Base-by-base conservation (phyloP, 2,797 vertebrate genomes). In the Capromys pilorides region DNA sequence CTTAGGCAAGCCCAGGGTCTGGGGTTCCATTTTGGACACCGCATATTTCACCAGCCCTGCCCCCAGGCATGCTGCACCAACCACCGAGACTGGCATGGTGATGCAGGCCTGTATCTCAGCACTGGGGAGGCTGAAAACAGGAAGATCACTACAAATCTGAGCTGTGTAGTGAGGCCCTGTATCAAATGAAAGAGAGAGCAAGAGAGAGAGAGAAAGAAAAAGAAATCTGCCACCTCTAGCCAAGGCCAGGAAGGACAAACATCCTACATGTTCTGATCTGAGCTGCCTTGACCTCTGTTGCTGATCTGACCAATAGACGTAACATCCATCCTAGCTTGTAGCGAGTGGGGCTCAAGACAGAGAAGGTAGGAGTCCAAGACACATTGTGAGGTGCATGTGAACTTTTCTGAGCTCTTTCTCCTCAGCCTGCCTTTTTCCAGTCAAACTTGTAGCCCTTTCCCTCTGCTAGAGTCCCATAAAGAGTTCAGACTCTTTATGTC, bases 311-410 rank as follows among this genome's bases (percentile, higher is more conserved):
- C 1, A 4, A 6, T 51, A 13, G 33, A 1, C 3, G 28, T 0
- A 0, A 22, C 77, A 4, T 13, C 33, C 36, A 49, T 71, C 22
- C 41, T 0, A 6, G 7, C 41, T 41, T 31, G 24, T 3, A 0
- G n/a, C 2, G 13, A 13, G 54, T 13, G 14, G 62, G n/a, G 5
- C 33, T 6, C 39, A 28, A 24, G 18, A 31, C 4, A 26, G 1
- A 51, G 19, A 26, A 54, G 12, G 3, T 14, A 24, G 21, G n/a
- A 84, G 1, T 31, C 22, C 14, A 8, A 19, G 4, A 18, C 16
- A 5, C 13, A 0, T 21, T 45, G 7, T 1, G 0, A 49, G 59
- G 16, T 69, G 1, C 0, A 2, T 18, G 64, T 21, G 12, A 22
- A 14, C 80, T 13, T 7, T 49, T 57, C 84, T 26, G 79, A 1